Evolutionary conservation across 2,113 vertebrate species (phyloP).

Genomic region (Oxyura jamaicensis): DNA sequence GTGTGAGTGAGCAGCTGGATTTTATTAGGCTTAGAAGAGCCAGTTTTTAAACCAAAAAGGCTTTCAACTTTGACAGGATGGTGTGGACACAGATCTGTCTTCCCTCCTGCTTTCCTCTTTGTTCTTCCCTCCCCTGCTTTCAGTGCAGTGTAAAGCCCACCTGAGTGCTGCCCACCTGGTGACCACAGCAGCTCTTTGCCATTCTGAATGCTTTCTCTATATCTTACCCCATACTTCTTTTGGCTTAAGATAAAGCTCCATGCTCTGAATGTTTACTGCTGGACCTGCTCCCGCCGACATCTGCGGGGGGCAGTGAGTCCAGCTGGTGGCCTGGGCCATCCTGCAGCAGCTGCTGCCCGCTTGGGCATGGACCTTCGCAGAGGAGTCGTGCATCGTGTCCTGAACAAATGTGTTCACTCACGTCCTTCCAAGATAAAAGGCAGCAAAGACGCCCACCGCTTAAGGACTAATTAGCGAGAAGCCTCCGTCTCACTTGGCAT

Average conservation of each 20-base stretch:
- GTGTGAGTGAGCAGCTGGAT: neutral
- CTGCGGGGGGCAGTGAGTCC: neutral
- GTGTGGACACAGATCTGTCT: neutral
- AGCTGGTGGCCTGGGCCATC: neutral
- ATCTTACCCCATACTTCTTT: conserved; percentile 17
- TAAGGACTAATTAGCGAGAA: neutral
- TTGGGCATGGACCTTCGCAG: neutral
- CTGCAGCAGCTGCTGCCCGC: neutral
- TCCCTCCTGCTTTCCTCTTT: neutral
- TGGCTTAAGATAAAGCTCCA: neutral
- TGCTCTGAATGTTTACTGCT: neutral
- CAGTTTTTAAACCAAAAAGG: neutral
- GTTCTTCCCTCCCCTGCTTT: neutral
- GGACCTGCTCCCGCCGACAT: neutral
- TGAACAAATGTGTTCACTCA: neutral
- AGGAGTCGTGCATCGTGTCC: neutral
- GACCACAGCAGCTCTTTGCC: neutral
- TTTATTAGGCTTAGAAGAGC: neutral
- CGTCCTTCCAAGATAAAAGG: conserved; percentile 14
- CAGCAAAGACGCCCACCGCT: neutral
- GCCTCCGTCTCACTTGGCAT: neutral
- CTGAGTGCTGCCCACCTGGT: neutral
- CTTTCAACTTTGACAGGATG: neutral
- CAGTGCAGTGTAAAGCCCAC: neutral
- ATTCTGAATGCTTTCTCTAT: neutral